Base-by-base conservation (phyloP, 2,113 vertebrate genomes). In the Limanda limanda region DNA sequence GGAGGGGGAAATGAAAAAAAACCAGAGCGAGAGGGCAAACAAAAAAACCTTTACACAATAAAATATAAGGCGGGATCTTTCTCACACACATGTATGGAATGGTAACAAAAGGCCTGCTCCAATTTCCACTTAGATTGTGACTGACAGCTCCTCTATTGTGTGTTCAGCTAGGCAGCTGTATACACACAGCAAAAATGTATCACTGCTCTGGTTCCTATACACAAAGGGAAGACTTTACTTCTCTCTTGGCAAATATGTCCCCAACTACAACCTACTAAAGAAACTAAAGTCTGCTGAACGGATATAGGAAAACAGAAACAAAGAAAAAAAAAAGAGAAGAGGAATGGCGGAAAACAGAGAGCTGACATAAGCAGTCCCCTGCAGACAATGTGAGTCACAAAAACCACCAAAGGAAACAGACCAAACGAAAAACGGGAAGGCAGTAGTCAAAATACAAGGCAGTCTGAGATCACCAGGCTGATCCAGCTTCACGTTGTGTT, bases 101-200 rank as follows among this genome's bases (percentile, higher is more conserved):
- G 31, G 31, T 31, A 31, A 31, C 31, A 3, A 55, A 79, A 15
- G 58, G 72, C 35, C 55, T 67, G 21, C 77, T 76, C 67, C 23
- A 58, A 5, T 71, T 75, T 83, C 56, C 24, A 62, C 72, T 72
- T 62, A 76, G 61, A 68, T 68, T 42, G 83, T 66, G 83, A 88
- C 73, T 82, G 85, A 93, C 69, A 81, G 85, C 74, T 73, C 61
- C 66, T 52, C 87, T 79, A 80, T 92, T 88, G 90, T 87, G 72
- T 68, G 25, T 69, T 86, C 81, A 86, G 75, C 91, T 82, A 91
- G 88, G 91, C 91, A 93, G 92, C 89, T 84, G 83, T 79, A 89
- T 71, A 90, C 78, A 92, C 86, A 80, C 62, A 86, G 82, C 91
- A 90, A 89, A 94, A 93, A 93, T 91, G 86, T 92, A 94, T 93